A percentile compares a stretch with the other conserved stretches of the same genome.
Evolutionary conservation across 2,888 invertebrate species (phyloP).

Genomic region (Branchinecta sandiegonensis): DNA sequence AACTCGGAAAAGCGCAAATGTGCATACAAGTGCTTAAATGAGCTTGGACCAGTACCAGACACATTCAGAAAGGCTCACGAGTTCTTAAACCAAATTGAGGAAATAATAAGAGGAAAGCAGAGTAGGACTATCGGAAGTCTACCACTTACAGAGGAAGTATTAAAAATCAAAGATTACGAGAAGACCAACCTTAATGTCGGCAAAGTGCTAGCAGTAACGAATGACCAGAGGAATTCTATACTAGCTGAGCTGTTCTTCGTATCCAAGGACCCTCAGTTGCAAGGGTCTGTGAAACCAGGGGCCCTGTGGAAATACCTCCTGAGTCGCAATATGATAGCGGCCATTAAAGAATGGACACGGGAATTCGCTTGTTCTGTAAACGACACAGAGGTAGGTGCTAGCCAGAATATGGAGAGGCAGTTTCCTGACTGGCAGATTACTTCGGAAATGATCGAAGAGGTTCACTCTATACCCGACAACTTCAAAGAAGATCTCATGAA

Average conservation of each 20-base stretch:
- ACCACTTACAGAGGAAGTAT: no score
- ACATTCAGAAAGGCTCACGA: background rate
- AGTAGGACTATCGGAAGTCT: no score
- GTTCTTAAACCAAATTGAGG: background rate
- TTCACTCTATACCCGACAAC: background rate
- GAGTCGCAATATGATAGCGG: background rate
- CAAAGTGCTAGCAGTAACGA: background rate
- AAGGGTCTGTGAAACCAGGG: background rate
- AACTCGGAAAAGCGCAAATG: background rate
- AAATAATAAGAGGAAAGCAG: no score
- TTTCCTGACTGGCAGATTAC: constrained; percentile 6
- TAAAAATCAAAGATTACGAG: no score
- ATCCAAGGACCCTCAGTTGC: background rate
- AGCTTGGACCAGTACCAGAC: background rate
- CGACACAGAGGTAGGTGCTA: background rate
- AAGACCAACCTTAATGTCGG: background rate
- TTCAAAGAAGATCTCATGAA: constrained; percentile 1
- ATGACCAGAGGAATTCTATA: background rate
- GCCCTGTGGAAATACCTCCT: background rate
- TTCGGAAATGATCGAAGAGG: background rate
- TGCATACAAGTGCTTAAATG: background rate
- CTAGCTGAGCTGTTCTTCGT: background rate
- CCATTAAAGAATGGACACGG: background rate
- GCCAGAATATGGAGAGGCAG: background rate
- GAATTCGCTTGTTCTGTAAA: constrained; percentile 13